A percentile compares a stretch with the other conserved stretches of the same genome.
Evolutionary conservation across 2,797 vertebrate genomes (phyloP).

Genomic region (Hydrolagus colliei): DNA sequence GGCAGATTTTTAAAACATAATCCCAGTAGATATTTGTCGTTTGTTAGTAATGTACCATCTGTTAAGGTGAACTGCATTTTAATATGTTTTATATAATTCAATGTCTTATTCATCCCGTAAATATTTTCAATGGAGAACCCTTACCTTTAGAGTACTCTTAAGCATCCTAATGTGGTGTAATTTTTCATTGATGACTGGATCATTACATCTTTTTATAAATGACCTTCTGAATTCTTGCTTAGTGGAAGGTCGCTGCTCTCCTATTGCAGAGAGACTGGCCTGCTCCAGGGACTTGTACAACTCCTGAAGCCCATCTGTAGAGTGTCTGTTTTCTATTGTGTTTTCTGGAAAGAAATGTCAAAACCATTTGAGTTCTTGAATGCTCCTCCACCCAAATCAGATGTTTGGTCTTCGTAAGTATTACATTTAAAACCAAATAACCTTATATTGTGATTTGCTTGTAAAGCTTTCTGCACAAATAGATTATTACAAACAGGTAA

Average conservation of each 20-base stretch:
- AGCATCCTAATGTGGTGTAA: constrained; percentile 76
- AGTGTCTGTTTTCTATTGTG: constrained; percentile 47
- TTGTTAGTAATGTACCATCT: neutral
- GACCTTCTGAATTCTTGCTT: constrained; percentile 72
- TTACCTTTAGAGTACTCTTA: constrained; percentile 82
- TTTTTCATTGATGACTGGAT: constrained; percentile 78
- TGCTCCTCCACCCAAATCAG: neutral
- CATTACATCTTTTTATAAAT: constrained; percentile 67
- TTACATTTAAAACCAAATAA: no score
- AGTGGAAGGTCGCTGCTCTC: constrained; percentile 71
- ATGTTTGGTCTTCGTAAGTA: neutral
- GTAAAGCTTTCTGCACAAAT: no score
- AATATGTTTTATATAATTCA: neutral
- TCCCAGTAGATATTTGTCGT: no score
- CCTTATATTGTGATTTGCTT: no score
- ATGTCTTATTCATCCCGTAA: neutral
- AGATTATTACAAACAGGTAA: neutral
- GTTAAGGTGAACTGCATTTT: neutral
- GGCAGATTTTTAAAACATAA: no score
- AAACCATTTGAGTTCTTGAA: neutral
- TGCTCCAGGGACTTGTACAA: constrained; percentile 72
- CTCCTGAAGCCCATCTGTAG: constrained; percentile 66
- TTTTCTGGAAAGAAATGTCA: constrained; percentile 58
- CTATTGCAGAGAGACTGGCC: constrained; percentile 67
- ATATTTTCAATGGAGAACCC: constrained; percentile 15